phyloP scores from a whole-genome alignment of 2,113 vertebrate species.

The Neotoma lepida region DNA sequence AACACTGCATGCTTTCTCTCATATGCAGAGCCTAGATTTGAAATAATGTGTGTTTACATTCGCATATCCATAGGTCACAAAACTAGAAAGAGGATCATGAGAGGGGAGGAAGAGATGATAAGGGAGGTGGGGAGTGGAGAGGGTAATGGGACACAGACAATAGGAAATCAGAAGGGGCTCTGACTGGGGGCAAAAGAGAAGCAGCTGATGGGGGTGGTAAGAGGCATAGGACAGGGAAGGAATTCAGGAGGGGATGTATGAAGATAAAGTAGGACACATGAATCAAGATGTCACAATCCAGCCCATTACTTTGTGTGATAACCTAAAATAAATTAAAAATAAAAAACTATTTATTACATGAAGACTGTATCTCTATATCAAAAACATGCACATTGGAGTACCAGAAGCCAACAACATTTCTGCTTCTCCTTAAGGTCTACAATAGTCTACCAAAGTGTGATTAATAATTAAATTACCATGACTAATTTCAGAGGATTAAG shows the following conservation, averaged over 20 bases:
- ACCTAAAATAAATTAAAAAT: background rate
- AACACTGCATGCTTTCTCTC: background rate
- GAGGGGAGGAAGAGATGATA: background rate
- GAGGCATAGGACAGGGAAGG: background rate
- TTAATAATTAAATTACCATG: background rate
- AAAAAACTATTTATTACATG: background rate
- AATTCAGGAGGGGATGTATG: too few relatives aligned
- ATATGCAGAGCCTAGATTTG: background rate
- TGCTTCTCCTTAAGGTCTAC: background rate
- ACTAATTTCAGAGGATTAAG: background rate
- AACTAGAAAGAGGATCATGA: background rate
- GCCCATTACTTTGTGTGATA: background rate
- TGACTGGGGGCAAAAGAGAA: background rate
- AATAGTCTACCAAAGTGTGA: background rate
- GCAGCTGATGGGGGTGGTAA: background rate
- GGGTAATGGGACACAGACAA: background rate
- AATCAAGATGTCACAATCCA: background rate
- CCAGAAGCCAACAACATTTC: rapidly evolving
- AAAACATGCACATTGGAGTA: background rate
- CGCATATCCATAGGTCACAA: background rate
- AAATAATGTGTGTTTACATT: background rate
- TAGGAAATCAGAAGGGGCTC: background rate
- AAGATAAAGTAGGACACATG: background rate
- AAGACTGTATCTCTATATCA: background rate
- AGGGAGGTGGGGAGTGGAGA: background rate